phyloP scores from a whole-genome alignment of 2,888 invertebrate species.

The Pristionchus fissidentatus region DNA sequence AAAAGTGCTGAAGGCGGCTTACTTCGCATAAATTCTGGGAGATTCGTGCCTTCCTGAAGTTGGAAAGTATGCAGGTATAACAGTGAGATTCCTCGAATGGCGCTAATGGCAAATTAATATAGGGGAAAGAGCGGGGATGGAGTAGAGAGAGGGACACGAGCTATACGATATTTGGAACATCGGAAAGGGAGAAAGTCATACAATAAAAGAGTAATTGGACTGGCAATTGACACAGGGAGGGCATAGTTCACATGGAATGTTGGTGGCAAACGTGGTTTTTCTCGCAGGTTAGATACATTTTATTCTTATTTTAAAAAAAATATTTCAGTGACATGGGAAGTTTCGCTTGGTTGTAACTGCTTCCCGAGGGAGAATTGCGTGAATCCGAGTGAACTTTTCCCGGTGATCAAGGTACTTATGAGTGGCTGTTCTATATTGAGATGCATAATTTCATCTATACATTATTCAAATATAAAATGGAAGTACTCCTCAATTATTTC shows the following conservation, averaged over 20 bases:
- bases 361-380: constrained; percentile 1
- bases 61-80: too few relatives aligned
- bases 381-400: background rate
- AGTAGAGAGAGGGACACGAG: background rate
- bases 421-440: too few relatives aligned
- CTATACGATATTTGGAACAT: constrained; percentile 10
- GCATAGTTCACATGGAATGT: constrained; percentile 12
- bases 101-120: too few relatives aligned
- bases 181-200: background rate
- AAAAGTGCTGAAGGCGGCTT: too few relatives aligned
- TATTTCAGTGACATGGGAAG: background rate
- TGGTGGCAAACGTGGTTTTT: background rate
- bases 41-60: too few relatives aligned
- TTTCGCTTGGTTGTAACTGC: background rate
- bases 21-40: too few relatives aligned
- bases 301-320: background rate
- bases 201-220: background rate
- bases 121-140: background rate
- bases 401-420: background rate
- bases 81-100: too few relatives aligned
- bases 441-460: too few relatives aligned
- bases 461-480: background rate
- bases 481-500: background rate
- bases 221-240: background rate
- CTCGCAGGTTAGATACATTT: background rate